Conservation (phyloP, 2,113 vertebrate species). For the Saguinus imperator region DNA sequence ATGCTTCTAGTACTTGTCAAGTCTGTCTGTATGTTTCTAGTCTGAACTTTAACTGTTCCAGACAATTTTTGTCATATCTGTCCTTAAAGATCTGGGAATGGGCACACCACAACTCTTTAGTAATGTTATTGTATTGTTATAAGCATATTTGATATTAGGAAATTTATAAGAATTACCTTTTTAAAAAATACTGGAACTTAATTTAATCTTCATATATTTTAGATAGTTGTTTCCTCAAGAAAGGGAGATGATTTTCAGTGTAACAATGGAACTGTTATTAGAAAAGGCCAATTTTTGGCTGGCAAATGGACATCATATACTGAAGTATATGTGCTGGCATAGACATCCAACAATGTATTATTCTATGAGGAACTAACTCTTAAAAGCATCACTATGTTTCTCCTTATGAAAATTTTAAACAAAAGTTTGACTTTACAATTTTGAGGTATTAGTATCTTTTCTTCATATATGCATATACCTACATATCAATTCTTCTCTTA, state of each 20-base stretch:
- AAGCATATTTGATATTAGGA: not conserved
- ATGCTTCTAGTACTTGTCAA: not conserved
- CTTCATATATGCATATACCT: not conserved
- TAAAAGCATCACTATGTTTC: not conserved
- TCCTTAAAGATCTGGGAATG: not conserved
- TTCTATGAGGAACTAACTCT: not conserved
- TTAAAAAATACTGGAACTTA: not conserved
- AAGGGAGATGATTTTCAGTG: not conserved
- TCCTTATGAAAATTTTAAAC: not conserved
- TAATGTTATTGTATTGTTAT: not conserved
- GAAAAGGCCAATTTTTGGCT: not conserved
- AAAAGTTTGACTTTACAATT: not conserved
- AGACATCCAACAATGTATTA: not conserved
- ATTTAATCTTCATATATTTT: not conserved
- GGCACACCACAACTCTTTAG: not conserved
- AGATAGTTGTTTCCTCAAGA: not conserved
- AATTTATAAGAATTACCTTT: slow-evolving; percentile 2
- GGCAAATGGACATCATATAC: not conserved
- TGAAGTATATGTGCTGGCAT: not conserved
- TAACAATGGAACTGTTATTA: not conserved
- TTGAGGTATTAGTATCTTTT: not conserved
- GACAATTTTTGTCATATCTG: not conserved
- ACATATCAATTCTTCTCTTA: not conserved
- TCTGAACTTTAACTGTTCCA: not conserved
- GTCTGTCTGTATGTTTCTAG: not conserved